phyloP scores from a whole-genome alignment of 2,888 invertebrate species.

The Tipula helvola region DNA sequence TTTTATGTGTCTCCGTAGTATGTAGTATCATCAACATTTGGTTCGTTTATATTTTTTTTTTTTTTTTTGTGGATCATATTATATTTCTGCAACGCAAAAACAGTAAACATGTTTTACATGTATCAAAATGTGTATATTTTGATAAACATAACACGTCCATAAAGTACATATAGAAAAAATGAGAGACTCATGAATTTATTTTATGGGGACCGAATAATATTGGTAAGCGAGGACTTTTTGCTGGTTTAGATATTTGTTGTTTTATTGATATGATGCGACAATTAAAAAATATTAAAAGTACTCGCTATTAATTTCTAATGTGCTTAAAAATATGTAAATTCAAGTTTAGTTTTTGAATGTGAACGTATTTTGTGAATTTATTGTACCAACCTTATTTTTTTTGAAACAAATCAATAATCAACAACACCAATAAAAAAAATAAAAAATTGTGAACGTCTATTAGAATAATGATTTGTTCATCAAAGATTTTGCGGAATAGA shows the following conservation, averaged over 20 bases:
- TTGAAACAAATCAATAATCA: neutral
- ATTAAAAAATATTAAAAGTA: neutral
- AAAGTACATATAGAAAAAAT: neutral
- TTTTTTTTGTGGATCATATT: neutral
- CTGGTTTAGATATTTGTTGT: neutral
- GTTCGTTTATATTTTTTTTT: neutral
- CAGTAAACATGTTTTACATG: neutral
- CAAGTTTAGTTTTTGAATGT: neutral
- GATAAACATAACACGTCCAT: neutral
- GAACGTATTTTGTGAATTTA: neutral
- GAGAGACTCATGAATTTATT: neutral
- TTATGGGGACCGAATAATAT: neutral
- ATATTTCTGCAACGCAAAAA: neutral
- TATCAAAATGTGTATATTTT: neutral
- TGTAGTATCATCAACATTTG: neutral
- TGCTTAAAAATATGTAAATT: neutral
- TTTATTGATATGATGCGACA: neutral
- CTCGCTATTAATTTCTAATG: neutral
- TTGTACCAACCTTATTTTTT: neutral
- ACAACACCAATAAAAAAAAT: neutral
- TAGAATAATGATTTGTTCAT: neutral
- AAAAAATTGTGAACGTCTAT: neutral
- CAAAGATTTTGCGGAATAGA: neutral
- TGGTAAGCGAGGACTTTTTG: neutral
- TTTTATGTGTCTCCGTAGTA: neutral